Evolutionary conservation across 2,113 vertebrate genomes (phyloP).

Genomic region (Xiphophorus maculatus): DNA sequence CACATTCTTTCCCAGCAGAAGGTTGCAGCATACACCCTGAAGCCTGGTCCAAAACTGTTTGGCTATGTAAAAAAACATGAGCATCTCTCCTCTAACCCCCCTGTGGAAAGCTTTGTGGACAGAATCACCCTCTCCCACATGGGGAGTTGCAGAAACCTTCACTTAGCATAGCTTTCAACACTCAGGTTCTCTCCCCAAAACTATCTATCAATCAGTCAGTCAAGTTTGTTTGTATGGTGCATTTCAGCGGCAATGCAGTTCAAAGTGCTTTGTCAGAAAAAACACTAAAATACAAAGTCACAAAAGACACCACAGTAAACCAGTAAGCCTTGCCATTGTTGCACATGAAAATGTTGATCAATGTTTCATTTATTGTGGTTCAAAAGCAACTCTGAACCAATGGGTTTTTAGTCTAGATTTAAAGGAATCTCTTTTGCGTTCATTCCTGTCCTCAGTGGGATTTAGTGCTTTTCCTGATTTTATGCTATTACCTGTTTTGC

Average conservation of each 20-base stretch:
- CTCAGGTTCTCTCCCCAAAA: constrained; percentile 11
- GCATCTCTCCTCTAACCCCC: constrained; percentile 31
- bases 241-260: too few relatives aligned
- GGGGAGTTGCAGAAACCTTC: constrained; percentile 14
- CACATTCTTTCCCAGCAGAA: constrained; percentile 67
- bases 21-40: constrained; percentile 59
- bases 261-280: too few relatives aligned
- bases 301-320: too few relatives aligned
- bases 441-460: constrained; percentile 16
- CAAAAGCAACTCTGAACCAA: too few relatives aligned
- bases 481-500: constrained; percentile 8
- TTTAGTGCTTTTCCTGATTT: not conserved
- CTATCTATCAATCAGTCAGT: constrained; percentile 3
- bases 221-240: too few relatives aligned
- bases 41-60: constrained; percentile 41
- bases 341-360: too few relatives aligned
- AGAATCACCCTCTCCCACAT: constrained; percentile 20
- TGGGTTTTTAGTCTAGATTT: too few relatives aligned
- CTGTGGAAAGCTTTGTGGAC: constrained; percentile 40
- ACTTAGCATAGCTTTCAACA: constrained; percentile 13
- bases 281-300: too few relatives aligned
- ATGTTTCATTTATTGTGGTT: too few relatives aligned
- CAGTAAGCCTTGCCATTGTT: too few relatives aligned
- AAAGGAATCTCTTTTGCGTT: too few relatives aligned
- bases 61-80: constrained; percentile 27